Evolutionary conservation across 2,797 vertebrate species (phyloP).

Genomic region (Apogon hyalosoma): DNA sequence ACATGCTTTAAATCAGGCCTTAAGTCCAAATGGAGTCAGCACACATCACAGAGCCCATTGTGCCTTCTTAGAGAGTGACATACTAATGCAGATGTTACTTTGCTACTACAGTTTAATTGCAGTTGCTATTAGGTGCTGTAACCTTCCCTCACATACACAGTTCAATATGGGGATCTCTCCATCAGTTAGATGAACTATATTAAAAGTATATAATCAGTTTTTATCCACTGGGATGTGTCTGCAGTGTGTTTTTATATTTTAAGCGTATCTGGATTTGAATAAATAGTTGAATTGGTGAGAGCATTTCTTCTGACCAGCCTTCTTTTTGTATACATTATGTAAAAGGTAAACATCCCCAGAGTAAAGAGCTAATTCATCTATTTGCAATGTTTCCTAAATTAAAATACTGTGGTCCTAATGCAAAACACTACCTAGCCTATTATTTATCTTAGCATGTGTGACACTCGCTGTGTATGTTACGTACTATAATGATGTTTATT

Average conservation of each 20-base stretch:
- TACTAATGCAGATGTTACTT: too few relatives aligned
- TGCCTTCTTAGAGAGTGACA: too few relatives aligned
- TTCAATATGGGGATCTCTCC: too few relatives aligned
- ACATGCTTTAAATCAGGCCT: too few relatives aligned
- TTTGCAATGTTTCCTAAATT: constrained; percentile 40
- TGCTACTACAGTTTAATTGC: too few relatives aligned
- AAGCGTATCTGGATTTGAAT: constrained; percentile 52
- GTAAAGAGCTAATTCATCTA: constrained; percentile 36
- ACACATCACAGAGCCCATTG: too few relatives aligned
- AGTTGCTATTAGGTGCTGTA: too few relatives aligned
- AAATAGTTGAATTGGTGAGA: constrained; percentile 51
- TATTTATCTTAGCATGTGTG: constrained; percentile 80
- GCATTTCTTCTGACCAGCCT: constrained; percentile 52
- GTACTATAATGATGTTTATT: constrained; percentile 60
- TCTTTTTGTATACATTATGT: constrained; percentile 33
- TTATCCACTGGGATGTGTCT: constrained; percentile 57
- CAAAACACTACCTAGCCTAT: constrained; percentile 68
- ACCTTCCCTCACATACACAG: too few relatives aligned
- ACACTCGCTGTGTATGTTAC: constrained; percentile 70
- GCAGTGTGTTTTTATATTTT: constrained; percentile 57
- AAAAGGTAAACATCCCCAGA: constrained; percentile 36
- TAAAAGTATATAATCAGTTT: constrained; percentile 58
- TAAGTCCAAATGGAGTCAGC: too few relatives aligned
- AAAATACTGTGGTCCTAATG: constrained; percentile 36
- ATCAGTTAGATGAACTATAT: constrained; percentile 51